Conservation (phyloP, 2,113 vertebrate species). For the Bombycilla garrulus region DNA sequence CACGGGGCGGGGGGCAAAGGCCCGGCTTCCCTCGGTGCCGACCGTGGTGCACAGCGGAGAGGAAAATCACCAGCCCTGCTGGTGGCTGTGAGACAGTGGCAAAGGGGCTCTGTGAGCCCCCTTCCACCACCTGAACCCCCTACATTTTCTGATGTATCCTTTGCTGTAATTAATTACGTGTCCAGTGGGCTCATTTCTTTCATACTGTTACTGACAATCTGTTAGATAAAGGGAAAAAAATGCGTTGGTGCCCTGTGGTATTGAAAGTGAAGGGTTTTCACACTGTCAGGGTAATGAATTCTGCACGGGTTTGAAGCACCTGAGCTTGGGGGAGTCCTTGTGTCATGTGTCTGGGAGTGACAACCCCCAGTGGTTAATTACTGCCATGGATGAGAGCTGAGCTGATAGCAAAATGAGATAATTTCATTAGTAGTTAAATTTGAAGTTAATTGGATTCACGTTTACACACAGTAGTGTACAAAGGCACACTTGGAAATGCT, state of each 20-base stretch:
- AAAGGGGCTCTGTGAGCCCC: background rate
- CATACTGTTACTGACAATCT: constrained; percentile 62
- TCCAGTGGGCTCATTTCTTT: constrained; percentile 53
- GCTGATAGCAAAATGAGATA: constrained; percentile 78
- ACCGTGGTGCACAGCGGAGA: accelerated
- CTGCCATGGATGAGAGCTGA: constrained; percentile 77
- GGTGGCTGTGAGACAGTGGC: background rate
- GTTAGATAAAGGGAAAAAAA: constrained; percentile 64
- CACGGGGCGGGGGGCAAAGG: accelerated
- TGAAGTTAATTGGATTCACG: constrained; percentile 81
- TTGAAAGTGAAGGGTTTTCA: constrained; percentile 77
- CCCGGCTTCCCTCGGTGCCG: accelerated
- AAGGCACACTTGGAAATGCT: constrained; percentile 53
- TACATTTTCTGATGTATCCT: constrained; percentile 31
- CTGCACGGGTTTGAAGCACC: constrained; percentile 76
- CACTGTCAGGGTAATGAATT: constrained; percentile 82
- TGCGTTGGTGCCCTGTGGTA: constrained; percentile 67
- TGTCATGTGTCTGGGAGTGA: constrained; percentile 81
- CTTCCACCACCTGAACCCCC: constrained; percentile 10
- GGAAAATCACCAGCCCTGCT: background rate
- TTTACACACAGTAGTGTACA: constrained; percentile 62
- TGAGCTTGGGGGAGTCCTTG: constrained; percentile 70
- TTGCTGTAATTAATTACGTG: constrained; percentile 62
- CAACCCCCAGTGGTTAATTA: constrained; percentile 86
- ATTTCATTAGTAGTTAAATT: constrained; percentile 82